Evolutionary conservation across 1,140 invertebrate species (phyloP).

Genomic region (Drosophila ficusphila): DNA sequence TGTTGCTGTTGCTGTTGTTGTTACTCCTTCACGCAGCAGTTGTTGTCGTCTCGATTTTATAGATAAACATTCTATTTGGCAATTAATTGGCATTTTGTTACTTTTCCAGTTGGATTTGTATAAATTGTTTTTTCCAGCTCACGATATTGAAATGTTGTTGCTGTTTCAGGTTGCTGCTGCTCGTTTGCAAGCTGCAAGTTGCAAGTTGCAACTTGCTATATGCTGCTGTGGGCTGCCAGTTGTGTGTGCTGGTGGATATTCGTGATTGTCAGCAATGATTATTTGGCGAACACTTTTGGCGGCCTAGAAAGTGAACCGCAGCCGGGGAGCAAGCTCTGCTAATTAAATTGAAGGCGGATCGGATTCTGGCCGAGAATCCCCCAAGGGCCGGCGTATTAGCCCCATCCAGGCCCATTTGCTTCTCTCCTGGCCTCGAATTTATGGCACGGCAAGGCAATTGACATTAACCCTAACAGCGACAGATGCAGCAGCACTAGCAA

Average conservation of each 20-base stretch:
- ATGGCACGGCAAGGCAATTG: conserved; percentile 72
- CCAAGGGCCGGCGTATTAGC: conserved; percentile 40
- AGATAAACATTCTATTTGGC: conserved; percentile 83
- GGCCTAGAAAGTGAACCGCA: conserved; percentile 54
- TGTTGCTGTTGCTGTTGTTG: conserved; percentile 24
- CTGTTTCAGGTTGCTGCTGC: conserved; percentile 31
- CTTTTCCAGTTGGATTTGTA: conserved; percentile 80
- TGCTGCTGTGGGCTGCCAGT: conserved; percentile 24
- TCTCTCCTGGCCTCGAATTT: conserved; percentile 48
- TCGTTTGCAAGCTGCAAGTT: conserved; percentile 2
- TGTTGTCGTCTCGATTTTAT: conserved; percentile 60
- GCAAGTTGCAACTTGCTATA: conserved; percentile 2
- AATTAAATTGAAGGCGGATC: conserved; percentile 71
- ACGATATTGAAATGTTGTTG: conserved; percentile 78
- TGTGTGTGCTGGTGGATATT: conserved; percentile 37
- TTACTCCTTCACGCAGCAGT: conserved; percentile 31
- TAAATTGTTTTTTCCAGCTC: conserved; percentile 65
- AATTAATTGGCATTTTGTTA: conserved; percentile 82
- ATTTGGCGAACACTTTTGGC: conserved; percentile 64
- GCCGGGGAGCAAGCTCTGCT: conserved; percentile 35
- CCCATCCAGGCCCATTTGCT: not conserved
- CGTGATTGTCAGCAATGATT: conserved; percentile 82
- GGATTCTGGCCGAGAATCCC: conserved; percentile 22
- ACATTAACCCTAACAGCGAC: conserved; percentile 80
- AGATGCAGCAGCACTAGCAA: conserved; percentile 52